phyloP scores from a whole-genome alignment of 2,113 vertebrate species.

The Scortum barcoo region DNA sequence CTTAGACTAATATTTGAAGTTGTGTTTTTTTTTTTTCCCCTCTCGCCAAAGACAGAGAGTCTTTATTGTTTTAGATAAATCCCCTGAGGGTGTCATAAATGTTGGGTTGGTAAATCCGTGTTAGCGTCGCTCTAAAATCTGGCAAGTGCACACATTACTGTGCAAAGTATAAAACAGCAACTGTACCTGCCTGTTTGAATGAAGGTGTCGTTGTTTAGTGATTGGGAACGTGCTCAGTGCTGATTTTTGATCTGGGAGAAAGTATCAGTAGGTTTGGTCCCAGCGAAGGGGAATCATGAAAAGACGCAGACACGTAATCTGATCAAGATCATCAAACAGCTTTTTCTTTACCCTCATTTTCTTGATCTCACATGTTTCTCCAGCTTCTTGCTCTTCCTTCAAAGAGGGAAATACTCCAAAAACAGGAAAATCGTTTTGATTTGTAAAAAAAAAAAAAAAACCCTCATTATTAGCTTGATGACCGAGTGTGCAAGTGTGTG shows the following conservation, averaged over 20 bases:
- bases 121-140: constrained; percentile 31
- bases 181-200: constrained; percentile 2
- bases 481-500: constrained; percentile 14
- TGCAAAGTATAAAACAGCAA: constrained; percentile 12
- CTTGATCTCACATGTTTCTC: background rate
- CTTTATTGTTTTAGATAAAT: constrained; percentile 61
- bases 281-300: background rate
- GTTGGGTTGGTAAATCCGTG: constrained; percentile 48
- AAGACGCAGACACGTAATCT: background rate
- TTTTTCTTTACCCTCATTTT: constrained; percentile 5
- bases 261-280: background rate
- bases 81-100: constrained; percentile 56
- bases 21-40: background rate
- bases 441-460: background rate
- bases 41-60: constrained; percentile 44
- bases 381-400: background rate
- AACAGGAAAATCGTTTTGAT: too few species aligned
- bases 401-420: background rate
- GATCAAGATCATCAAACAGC: constrained; percentile 6
- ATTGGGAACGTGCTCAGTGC: background rate
- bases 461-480: background rate
- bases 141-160: constrained; percentile 46
- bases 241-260: background rate
- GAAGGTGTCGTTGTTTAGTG: constrained; percentile 34
- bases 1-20: constrained; percentile 61